Evolutionary conservation across 30 jellyfish, hydroid and myxozoan genomes (phyloP).

Genomic region (Sanderia malayensis): DNA sequence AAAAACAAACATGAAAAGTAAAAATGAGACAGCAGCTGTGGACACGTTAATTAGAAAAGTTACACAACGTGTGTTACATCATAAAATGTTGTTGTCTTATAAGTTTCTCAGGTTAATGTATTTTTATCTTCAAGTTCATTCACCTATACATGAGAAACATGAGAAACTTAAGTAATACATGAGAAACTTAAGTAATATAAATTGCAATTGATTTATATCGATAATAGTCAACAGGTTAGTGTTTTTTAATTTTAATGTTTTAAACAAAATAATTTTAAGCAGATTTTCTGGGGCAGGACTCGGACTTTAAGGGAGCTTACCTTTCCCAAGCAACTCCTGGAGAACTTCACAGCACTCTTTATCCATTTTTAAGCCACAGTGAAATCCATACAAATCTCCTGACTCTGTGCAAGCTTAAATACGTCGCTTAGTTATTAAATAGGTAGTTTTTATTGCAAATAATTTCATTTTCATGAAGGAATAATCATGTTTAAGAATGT

Average conservation of each 20-base stretch:
- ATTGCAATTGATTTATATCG: too few relatives aligned
- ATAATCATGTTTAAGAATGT: too few relatives aligned
- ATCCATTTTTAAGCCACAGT: conserved; percentile 5
- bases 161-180: too few relatives aligned
- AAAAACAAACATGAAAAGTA: too few relatives aligned
- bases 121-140: not conserved
- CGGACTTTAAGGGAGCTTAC: too few relatives aligned
- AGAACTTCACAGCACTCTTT: conserved; percentile 3
- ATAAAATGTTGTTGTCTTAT: too few relatives aligned
- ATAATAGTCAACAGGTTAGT: not conserved
- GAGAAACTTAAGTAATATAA: not conserved
- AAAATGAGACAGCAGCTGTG: too few relatives aligned
- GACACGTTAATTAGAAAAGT: too few relatives aligned
- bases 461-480: not conserved
- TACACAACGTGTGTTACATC: too few relatives aligned
- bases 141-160: not conserved
- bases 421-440: not conserved
- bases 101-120: too few relatives aligned
- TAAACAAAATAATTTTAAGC: too few relatives aligned
- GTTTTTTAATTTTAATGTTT: not conserved
- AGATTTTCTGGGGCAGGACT: too few relatives aligned
- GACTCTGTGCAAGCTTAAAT: not conserved
- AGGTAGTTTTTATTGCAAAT: not conserved
- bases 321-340: conserved; percentile 11
- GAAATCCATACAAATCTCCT: not conserved